Percentiles rank a stretch among this genome's conserved stretches.
These are phyloP conservation scores for Heliconius cydno DNA, from an alignment of 2,888 invertebrate genomes.

Conservation along the genomic window DNA sequence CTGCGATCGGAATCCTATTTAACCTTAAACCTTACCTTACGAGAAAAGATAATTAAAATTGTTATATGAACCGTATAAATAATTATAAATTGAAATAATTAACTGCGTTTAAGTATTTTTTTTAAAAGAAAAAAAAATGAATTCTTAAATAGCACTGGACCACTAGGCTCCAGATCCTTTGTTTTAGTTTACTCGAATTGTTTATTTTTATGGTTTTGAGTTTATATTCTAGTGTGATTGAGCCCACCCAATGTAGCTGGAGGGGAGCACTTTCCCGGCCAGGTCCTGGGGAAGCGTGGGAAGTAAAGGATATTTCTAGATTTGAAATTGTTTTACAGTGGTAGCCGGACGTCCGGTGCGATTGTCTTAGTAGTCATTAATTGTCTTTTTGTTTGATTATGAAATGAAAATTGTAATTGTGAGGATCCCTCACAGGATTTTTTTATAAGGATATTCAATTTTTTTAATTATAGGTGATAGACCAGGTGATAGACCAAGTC, in stretches of 20 bases:
- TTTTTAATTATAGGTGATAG: too few relatives aligned
- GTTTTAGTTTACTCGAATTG: constrained; percentile 65
- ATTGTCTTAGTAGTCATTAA: neutral
- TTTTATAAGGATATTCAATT: too few relatives aligned
- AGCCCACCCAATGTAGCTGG: constrained; percentile 63
- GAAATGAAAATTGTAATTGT: neutral
- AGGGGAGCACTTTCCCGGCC: constrained; percentile 67
- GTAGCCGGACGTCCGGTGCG: neutral
- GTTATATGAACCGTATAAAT: too few relatives aligned
- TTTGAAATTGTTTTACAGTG: too few relatives aligned
- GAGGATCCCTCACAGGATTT: neutral
- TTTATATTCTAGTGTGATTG: constrained; percentile 67
- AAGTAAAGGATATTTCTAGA: constrained; percentile 22
- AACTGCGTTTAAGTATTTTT: neutral
- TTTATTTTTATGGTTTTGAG: constrained; percentile 59
- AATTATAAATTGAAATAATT: too few relatives aligned
- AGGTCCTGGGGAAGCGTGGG: constrained; percentile 47
- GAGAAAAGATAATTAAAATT: neutral
- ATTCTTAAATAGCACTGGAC: constrained; percentile 75
- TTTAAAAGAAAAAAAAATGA: neutral
- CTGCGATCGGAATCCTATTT: constrained; percentile 11
- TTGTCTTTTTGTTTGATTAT: neutral
- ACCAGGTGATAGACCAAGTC: too few relatives aligned
- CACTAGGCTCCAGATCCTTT: constrained; percentile 84
- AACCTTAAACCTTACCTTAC: constrained; percentile 6